Conservation (phyloP, 2,113 vertebrate genomes). For the Chionodraco myersi region DNA sequence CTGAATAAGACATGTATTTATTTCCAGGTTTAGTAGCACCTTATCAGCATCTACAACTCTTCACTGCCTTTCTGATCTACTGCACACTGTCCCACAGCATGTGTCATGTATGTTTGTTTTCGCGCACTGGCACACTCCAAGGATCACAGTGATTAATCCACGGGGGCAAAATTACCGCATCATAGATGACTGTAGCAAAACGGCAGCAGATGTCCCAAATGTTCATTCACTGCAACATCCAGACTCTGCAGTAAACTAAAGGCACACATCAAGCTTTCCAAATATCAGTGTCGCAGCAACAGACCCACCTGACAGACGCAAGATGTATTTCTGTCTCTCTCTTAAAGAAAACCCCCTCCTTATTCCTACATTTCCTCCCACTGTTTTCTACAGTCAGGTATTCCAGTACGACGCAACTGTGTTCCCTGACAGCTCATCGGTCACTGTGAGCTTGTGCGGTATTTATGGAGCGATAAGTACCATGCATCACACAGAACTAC, state of each 20-base stretch:
- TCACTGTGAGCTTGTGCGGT: constrained; percentile 20
- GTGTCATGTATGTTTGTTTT: constrained; percentile 12
- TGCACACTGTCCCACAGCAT: background rate
- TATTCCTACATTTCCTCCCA: constrained; percentile 1
- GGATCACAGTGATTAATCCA: constrained; percentile 39
- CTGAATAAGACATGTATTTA: constrained; percentile 1
- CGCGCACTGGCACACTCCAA: background rate
- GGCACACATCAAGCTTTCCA: constrained; percentile 9
- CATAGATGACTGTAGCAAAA: constrained; percentile 31
- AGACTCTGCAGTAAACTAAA: constrained; percentile 17
- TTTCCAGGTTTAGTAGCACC: background rate
- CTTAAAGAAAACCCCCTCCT: background rate
- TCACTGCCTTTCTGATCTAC: background rate
- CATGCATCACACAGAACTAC: constrained; percentile 15
- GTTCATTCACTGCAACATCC: constrained; percentile 26
- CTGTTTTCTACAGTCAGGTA: constrained; percentile 15
- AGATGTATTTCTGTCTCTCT: constrained; percentile 12
- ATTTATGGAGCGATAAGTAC: constrained; percentile 33
- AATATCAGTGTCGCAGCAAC: constrained; percentile 22
- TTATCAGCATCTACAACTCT: background rate
- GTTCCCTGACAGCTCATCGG: constrained; percentile 40
- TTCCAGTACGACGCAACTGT: constrained; percentile 24
- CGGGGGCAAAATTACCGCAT: constrained; percentile 22
- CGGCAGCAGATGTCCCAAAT: constrained; percentile 27
- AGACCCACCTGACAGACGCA: constrained; percentile 7